Conservation (phyloP, 2,113 vertebrate genomes). For the Oreochromis aureus region DNA sequence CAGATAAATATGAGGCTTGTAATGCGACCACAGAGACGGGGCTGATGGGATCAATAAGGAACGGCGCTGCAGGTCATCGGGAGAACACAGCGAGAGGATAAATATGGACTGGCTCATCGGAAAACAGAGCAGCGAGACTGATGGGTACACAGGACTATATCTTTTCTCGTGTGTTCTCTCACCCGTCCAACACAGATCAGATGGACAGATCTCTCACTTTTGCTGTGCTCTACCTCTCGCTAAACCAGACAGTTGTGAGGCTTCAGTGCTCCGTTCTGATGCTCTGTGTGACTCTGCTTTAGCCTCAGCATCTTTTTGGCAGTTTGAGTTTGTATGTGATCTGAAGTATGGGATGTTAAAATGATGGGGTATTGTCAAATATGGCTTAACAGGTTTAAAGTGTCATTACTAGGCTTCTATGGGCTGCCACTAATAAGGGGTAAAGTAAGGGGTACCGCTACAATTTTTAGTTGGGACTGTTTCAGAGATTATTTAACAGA, state of each 20-base stretch:
- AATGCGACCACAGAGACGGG: slow-evolving; percentile 59
- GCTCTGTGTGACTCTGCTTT: neutral
- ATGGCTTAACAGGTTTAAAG: neutral
- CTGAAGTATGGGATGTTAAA: neutral
- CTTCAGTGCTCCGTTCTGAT: neutral
- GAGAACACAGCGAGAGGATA: slow-evolving; percentile 57
- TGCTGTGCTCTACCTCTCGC: neutral
- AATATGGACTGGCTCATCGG: slow-evolving; percentile 67
- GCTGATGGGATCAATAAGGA: slow-evolving; percentile 68
- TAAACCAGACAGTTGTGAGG: neutral
- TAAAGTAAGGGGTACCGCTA: neutral
- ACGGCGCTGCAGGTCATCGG: slow-evolving; percentile 53
- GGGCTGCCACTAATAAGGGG: neutral
- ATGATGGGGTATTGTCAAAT: neutral
- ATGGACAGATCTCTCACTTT: slow-evolving; percentile 12
- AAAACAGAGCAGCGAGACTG: slow-evolving; percentile 56
- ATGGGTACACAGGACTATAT: slow-evolving; percentile 53
- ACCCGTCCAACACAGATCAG: slow-evolving; percentile 26
- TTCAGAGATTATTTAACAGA: neutral
- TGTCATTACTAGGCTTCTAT: neutral
- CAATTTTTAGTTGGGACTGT: neutral
- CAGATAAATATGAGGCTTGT: slow-evolving; percentile 69
- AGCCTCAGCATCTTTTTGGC: neutral
- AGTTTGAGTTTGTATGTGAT: neutral
- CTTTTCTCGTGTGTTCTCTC: slow-evolving; percentile 41